phyloP scores from a whole-genome alignment of 2,888 invertebrate genomes.

The Tenthredo scrophulariae region DNA sequence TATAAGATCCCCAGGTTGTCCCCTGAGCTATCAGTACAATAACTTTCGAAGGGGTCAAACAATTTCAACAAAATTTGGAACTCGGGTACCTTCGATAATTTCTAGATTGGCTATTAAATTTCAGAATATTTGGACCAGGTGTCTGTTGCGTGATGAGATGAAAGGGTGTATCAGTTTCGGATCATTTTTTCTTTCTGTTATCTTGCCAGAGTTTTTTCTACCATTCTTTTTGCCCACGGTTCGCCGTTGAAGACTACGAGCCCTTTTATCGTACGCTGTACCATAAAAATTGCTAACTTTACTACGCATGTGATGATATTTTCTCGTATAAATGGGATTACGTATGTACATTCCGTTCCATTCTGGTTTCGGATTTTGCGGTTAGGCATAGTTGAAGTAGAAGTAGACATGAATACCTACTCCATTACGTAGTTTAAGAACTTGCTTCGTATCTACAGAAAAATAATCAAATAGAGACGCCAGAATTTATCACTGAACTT shows the following conservation, averaged over 20 bases:
- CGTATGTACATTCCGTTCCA: neutral
- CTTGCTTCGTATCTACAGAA: neutral
- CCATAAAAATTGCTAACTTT: conserved; percentile 5
- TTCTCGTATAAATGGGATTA: neutral
- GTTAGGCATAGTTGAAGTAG: neutral
- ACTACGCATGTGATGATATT: neutral
- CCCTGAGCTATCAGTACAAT: neutral
- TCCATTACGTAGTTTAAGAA: neutral
- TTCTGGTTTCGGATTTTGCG: neutral
- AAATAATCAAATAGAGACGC: neutral
- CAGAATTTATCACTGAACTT: conserved; percentile 7
- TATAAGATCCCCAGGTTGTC: neutral
- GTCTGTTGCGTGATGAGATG: neutral
- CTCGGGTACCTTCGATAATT: neutral
- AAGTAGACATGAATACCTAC: neutral
- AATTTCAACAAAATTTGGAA: neutral
- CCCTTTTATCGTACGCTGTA: neutral
- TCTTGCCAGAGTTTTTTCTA: neutral
- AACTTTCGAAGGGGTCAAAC: neutral
- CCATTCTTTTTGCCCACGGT: neutral
- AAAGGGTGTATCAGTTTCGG: neutral
- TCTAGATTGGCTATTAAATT: neutral
- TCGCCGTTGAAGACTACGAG: neutral
- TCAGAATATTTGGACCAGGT: neutral
- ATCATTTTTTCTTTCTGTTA: neutral